These are phyloP conservation scores for Watersipora subatra DNA, from an alignment of 1,140 invertebrate species.

Conservation along the genomic window DNA sequence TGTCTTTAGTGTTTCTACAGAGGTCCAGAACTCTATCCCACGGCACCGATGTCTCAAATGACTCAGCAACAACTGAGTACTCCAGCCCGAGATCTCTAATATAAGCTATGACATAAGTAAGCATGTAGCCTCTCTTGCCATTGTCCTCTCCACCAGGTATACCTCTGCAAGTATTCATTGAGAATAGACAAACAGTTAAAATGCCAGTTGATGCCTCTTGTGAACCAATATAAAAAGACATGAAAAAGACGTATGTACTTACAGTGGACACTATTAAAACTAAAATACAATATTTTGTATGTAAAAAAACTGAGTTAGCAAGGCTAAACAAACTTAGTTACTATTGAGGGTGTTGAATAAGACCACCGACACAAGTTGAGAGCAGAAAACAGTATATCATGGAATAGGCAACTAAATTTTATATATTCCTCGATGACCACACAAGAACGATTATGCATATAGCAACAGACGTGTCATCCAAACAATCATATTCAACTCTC, in stretches of 20 bases:
- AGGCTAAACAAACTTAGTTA: no score
- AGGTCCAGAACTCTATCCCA: constrained; percentile 77
- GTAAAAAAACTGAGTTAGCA: no score
- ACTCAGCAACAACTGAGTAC: constrained; percentile 78
- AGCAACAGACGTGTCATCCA: no score
- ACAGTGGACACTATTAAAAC: no score
- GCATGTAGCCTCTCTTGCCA: constrained; percentile 80
- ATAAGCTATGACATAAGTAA: constrained; percentile 98
- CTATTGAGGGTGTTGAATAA: no score
- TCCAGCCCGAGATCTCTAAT: constrained; percentile 84
- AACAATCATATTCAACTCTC: no score
- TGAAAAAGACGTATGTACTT: background rate
- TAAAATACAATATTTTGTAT: no score
- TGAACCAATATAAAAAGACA: background rate
- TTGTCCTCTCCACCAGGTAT: constrained; percentile 80
- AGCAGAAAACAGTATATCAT: no score
- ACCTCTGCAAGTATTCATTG: constrained; percentile 49
- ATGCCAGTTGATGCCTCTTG: background rate
- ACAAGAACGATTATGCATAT: no score
- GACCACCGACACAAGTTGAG: no score
- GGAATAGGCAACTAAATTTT: no score
- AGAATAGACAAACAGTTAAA: constrained; percentile 7
- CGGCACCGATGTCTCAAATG: constrained; percentile 93
- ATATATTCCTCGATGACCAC: no score
- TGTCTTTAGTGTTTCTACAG: constrained; percentile 75